A percentile compares a stretch with the other conserved stretches of the same genome.
phyloP scores from a whole-genome alignment of 2,888 invertebrate genomes.

The Apamea monoglypha region DNA sequence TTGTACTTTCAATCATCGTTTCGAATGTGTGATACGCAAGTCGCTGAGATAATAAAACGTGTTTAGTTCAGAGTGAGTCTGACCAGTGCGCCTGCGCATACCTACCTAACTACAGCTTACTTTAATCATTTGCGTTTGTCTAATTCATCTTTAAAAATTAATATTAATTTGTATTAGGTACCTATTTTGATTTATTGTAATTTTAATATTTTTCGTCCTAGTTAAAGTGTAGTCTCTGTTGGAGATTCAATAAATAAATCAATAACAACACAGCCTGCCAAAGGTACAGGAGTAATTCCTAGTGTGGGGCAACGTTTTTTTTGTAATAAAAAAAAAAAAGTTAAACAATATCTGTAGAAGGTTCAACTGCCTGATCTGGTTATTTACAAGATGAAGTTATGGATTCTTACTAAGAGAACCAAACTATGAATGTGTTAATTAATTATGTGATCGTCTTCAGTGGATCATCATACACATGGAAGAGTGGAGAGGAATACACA shows the following conservation, averaged over 20 bases:
- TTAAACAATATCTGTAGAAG: too few species aligned
- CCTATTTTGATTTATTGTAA: not conserved
- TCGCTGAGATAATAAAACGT: not conserved
- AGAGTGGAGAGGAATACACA: too few species aligned
- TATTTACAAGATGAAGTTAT: not conserved
- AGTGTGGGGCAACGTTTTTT: too few species aligned
- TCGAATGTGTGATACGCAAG: conserved; percentile 6
- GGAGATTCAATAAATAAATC: not conserved
- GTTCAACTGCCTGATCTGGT: not conserved
- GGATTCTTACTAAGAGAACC: not conserved
- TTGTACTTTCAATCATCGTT: conserved; percentile 40
- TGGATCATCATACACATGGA: conserved; percentile 1
- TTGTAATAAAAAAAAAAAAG: too few species aligned
- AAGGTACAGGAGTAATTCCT: too few species aligned
- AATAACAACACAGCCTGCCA: not conserved
- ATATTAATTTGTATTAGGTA: not conserved
- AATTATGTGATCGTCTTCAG: not conserved
- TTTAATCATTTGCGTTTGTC: not conserved
- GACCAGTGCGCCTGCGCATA: not conserved
- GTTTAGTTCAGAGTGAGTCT: not conserved
- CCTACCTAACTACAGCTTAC: too few species aligned
- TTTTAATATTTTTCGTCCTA: not conserved
- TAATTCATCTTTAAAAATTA: not conserved
- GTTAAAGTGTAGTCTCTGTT: not conserved
- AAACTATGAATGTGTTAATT: conserved; percentile 1